Evolutionary conservation across 2,888 invertebrate genomes (phyloP).

Genomic region (Scaptomyza reducta): DNA sequence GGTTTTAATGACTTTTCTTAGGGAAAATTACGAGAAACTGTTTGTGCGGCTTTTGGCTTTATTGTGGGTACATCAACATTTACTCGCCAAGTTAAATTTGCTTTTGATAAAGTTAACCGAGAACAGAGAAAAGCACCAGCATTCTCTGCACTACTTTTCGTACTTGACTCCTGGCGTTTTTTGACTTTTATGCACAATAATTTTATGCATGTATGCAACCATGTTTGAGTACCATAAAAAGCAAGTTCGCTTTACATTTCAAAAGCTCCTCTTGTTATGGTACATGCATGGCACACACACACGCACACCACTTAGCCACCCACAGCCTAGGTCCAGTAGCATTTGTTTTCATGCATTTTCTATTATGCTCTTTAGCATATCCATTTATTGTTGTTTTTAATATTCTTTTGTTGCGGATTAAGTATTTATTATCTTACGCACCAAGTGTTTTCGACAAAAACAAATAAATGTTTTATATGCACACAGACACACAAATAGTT

Average conservation of each 20-base stretch:
- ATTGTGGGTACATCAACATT: constrained; percentile 62
- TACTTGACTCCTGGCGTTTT: constrained; percentile 47
- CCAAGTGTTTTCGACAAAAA: constrained; percentile 78
- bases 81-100: constrained; percentile 58
- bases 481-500: constrained; percentile 33
- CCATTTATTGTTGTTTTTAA: constrained; percentile 78
- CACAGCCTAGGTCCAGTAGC: constrained; percentile 34
- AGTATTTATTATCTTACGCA: constrained; percentile 79
- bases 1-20: constrained; percentile 69
- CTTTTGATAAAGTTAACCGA: constrained; percentile 51
- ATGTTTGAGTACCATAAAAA: constrained; percentile 67
- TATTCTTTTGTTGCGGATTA: constrained; percentile 78
- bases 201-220: constrained; percentile 74
- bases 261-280: constrained; percentile 70
- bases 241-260: constrained; percentile 78
- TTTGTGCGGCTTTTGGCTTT: constrained; percentile 57
- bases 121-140: not conserved
- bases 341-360: constrained; percentile 87
- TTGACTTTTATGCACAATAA: constrained; percentile 54
- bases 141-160: not conserved
- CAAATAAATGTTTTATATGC: constrained; percentile 71
- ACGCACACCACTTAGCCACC: not conserved
- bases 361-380: constrained; percentile 73
- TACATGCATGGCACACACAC: constrained; percentile 19
- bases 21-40: constrained; percentile 49